Conservation (phyloP, 1,140 invertebrate species). For the Colletes latitarsis region DNA sequence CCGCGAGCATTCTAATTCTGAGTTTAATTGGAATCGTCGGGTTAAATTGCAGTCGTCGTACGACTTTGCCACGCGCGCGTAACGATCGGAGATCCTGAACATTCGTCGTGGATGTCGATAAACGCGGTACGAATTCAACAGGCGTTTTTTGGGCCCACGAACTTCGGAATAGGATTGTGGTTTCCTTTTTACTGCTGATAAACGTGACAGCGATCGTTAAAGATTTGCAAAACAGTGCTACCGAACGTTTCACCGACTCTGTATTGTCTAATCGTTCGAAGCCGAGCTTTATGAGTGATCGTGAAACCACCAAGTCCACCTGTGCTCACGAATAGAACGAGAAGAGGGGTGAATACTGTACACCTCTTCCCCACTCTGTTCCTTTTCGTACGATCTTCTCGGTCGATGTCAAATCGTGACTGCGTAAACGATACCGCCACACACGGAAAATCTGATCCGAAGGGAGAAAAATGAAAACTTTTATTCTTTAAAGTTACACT, state of each 20-base stretch:
- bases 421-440: neutral
- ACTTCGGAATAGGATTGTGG: too few species aligned
- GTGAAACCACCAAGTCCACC: slow-evolving; percentile 46
- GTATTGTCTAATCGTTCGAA: slow-evolving; percentile 43
- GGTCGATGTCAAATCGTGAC: neutral
- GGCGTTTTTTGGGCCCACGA: too few species aligned
- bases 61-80: neutral
- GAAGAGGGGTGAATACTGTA: slow-evolving; percentile 54
- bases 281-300: slow-evolving; percentile 60
- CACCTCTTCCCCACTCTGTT: slow-evolving; percentile 51
- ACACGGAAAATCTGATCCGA: too few species aligned
- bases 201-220: too few species aligned
- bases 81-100: neutral
- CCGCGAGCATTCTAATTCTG: neutral
- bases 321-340: slow-evolving; percentile 42
- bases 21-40: too few species aligned
- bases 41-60: neutral
- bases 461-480: too few species aligned
- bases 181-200: too few species aligned
- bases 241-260: slow-evolving; percentile 42
- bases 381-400: slow-evolving; percentile 25
- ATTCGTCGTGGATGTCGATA: neutral
- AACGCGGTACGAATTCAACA: too few species aligned
- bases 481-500: too few species aligned
- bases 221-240: slow-evolving; percentile 3